These are phyloP conservation scores for Poecilia velifera DNA, from an alignment of 2,797 vertebrate genomes.

Conservation along the genomic window DNA sequence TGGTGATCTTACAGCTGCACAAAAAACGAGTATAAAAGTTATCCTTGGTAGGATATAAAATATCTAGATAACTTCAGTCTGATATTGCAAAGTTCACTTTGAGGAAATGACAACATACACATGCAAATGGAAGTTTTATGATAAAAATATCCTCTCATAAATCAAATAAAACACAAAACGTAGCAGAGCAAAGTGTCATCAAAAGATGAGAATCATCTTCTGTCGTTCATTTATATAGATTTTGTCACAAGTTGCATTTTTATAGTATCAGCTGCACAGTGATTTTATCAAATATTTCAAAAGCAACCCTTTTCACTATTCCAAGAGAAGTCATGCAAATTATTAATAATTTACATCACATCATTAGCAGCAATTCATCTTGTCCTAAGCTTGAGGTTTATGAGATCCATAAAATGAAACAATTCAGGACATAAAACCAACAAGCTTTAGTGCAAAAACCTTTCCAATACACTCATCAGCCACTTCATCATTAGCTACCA, in stretches of 20 bases:
- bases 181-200: neutral
- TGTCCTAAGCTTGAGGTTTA: neutral
- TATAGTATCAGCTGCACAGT: neutral
- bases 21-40: neutral
- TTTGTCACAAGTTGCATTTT: neutral
- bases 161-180: neutral
- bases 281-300: neutral
- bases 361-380: neutral
- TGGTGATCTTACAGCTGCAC: neutral
- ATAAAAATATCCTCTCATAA: slow-evolving; percentile 8
- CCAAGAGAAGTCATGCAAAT: neutral
- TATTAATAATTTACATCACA: neutral
- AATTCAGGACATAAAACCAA: neutral
- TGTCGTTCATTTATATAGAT: neutral
- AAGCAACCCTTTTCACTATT: neutral
- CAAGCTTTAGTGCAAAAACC: neutral
- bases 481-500: neutral
- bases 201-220: neutral
- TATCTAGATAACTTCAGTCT: neutral
- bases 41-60: neutral
- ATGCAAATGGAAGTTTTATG: neutral
- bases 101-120: slow-evolving; percentile 7
- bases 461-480: neutral
- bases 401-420: neutral
- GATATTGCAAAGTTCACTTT: slow-evolving; percentile 3